Evolutionary conservation across 2,888 invertebrate genomes (phyloP), one percentile per base, ranked within the genome.

Genomic region (Cryptops parisi): DNA sequence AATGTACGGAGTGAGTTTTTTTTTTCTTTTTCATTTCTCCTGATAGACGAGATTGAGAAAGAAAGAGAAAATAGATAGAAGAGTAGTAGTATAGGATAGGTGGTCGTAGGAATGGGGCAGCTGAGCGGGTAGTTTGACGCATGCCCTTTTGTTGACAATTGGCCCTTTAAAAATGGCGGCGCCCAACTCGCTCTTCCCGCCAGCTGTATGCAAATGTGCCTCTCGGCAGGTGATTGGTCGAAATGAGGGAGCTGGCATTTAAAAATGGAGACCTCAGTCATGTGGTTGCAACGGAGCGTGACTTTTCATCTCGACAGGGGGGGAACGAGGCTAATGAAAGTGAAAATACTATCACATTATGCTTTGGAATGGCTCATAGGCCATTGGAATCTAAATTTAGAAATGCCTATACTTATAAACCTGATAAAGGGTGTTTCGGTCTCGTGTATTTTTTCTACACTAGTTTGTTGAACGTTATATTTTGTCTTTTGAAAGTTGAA

Each of bases 191-290:
- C 33, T 33, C 38, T 48, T 48, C 38, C 33, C 33, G 12, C 15
- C 48, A 48, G 48, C 48, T 48, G 48, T 48, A 48, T 48, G 48
- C 21, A 27, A 48, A 48, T 48, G 48, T 21, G 48, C 33, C 27
- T 15, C 15, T 48, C 33, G 21, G 48, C 48, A 48, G 48, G 48
- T 48, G 48, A 48, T 26, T 48, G 27, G 19, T 6, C 33, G 15
- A 33, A 33, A 33, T 33, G 15, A 33, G 33, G 19, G 21, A 38
- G 38, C 23, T 27, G 48, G 23, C 33, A 27, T 48, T 48, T 48
- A 48, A 48, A 48, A 48, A 48, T 48, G 48, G 48, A 27, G 48
- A 33, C 48, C 48, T 23, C 22, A 26, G 48, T 38, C 48, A 48
- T 48, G 48, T 33, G 48, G 33, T 48, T 33, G 27, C 48, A 15